Conservation (phyloP, 2,113 vertebrate genomes). For the Dasyurus viverrinus region DNA sequence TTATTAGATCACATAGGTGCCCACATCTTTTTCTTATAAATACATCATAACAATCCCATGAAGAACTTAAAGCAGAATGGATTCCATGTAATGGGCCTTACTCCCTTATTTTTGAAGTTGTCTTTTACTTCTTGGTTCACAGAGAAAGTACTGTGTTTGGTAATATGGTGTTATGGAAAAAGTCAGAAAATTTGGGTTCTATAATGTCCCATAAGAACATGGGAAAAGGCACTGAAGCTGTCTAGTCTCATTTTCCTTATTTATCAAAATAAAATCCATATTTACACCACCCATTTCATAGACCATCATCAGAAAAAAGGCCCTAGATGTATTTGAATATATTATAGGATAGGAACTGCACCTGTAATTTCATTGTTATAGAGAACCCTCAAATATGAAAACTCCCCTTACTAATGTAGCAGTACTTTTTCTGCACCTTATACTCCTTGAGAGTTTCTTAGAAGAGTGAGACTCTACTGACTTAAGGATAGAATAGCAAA, state of each 20-base stretch:
- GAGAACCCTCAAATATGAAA: neutral
- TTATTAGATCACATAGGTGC: too few species aligned
- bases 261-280: constrained; percentile 47
- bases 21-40: too few species aligned
- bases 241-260: too few species aligned
- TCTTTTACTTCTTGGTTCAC: constrained; percentile 37
- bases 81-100: constrained; percentile 35
- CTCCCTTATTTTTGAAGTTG: constrained; percentile 35
- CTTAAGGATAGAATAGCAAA: too few species aligned
- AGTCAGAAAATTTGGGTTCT: too few species aligned
- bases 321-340: neutral
- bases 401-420: neutral
- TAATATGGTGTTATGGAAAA: neutral
- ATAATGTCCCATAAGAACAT: too few species aligned
- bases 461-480: neutral
- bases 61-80: neutral
- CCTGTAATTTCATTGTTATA: neutral
- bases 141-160: constrained; percentile 40
- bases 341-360: neutral
- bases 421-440: neutral
- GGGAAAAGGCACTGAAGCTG: too few species aligned
- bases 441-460: neutral
- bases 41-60: too few species aligned
- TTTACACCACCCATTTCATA: constrained; percentile 16
- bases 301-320: neutral